phyloP scores from a whole-genome alignment of 2,113 vertebrate species.

The Mystacornis crossleyi region DNA sequence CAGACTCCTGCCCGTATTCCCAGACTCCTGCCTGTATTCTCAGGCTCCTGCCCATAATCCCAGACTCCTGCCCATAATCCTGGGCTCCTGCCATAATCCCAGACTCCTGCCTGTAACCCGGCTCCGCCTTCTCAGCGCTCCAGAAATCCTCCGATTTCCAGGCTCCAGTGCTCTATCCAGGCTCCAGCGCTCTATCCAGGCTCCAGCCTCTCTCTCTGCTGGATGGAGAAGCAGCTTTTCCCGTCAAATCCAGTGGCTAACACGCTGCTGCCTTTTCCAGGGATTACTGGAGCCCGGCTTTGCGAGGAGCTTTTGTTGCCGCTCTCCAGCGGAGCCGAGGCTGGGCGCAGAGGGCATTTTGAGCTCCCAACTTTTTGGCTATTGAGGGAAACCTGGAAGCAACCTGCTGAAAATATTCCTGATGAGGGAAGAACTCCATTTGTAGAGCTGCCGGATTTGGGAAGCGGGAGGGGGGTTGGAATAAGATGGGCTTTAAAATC shows the following conservation, averaged over 20 bases:
- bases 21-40: fast-evolving
- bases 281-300: constrained; percentile 42
- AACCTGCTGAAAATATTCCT: constrained; percentile 22
- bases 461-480: background rate
- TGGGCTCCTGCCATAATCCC: background rate
- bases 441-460: fast-evolving
- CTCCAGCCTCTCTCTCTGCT: background rate
- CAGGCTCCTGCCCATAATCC: background rate
- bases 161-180: too few relatives aligned
- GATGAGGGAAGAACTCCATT: background rate
- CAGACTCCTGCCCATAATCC: too few relatives aligned
- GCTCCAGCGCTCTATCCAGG: too few relatives aligned
- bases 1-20: too few relatives aligned
- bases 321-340: constrained; percentile 57
- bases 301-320: constrained; percentile 35
- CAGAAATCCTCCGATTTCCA: background rate
- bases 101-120: background rate
- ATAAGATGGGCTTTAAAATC: background rate
- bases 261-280: constrained; percentile 15
- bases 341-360: constrained; percentile 31
- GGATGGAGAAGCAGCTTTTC: background rate
- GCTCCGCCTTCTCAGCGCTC: background rate
- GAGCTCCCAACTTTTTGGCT: constrained; percentile 53
- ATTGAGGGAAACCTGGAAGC: constrained; percentile 27
- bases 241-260: constrained; percentile 28